Base-by-base conservation (phyloP, 2,797 vertebrate genomes). In the Argentina silus region DNA sequence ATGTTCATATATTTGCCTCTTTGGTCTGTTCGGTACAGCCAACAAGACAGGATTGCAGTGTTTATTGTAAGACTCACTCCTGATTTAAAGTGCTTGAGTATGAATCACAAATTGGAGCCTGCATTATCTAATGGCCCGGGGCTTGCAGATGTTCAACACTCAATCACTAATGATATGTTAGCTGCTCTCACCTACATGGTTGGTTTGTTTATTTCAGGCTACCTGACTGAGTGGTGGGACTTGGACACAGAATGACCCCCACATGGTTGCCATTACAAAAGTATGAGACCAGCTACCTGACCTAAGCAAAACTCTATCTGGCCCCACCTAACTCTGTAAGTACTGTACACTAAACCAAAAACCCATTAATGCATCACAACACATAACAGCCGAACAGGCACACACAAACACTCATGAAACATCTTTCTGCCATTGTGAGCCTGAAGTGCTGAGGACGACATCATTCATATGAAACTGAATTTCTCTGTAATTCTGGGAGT, bases 251-350 rank as follows among this genome's bases (percentile, higher is more conserved):
- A 64, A 55, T 17, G 62, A 76, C 14, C 67, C 50, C 60, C 44
- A 11, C 23, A 43, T 70, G 82, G 73, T 51, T 73, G 72, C 74
- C 69, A 72, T 75, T 74, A 81, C 19, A 73, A 77, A 80, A 83
- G 21, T 70, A 87, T 85, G 83, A 74, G 76, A 79, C 83, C 76
- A 84, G 77, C 78, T 79, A 83, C 83, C 80, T 87, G 83, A 90
- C 77, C 79, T 81, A 76, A 84, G 64, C 19, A 17, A 78, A 70
- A 72, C 12, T 70, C 73, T 60, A 57, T 81, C 80, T 76, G 66
- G 47, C 6, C 14, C 6, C 48, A 53, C 27, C 50, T 23, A 77
- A n/a, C 67, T 56, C 76, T 83, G 90, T 90, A 72, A 91, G 91
- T 90, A 84, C 15, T 2, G 10, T 3, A 47, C 43, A 65, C 17